Percentiles rank a stretch among this genome's conserved stretches.
phyloP scores from a whole-genome alignment of 2,888 invertebrate genomes.

The Abrostola tripartita region DNA sequence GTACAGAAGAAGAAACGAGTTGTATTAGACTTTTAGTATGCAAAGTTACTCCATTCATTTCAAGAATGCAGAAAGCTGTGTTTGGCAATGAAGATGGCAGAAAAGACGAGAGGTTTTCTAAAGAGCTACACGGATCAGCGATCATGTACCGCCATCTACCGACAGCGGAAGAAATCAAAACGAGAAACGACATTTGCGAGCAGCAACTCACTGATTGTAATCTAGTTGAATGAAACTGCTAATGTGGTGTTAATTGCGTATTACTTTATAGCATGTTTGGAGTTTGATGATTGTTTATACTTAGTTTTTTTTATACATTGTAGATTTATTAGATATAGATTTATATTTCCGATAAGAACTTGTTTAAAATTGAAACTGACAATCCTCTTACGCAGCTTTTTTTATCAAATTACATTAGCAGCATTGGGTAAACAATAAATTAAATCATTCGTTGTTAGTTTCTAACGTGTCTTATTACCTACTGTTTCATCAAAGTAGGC shows the following conservation, averaged over 20 bases:
- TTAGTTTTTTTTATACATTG: conserved; percentile 10
- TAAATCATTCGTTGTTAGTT: too few relatives aligned
- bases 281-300: conserved; percentile 1
- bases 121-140: conserved; percentile 71
- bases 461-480: too few relatives aligned
- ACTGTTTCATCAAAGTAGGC: too few relatives aligned
- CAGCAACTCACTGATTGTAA: conserved; percentile 86
- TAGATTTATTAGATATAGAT: conserved; percentile 14
- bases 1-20: conserved; percentile 89
- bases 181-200: conserved; percentile 90
- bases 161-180: conserved; percentile 87
- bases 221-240: conserved; percentile 70
- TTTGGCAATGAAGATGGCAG: conserved; percentile 78
- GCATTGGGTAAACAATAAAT: too few relatives aligned
- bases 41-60: conserved; percentile 92
- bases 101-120: conserved; percentile 61
- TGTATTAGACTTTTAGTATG: conserved; percentile 93
- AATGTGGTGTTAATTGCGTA: conserved; percentile 4
- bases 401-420: too few relatives aligned
- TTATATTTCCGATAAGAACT: background rate
- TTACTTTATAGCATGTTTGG: conserved; percentile 5
- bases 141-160: conserved; percentile 90
- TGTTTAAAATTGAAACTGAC: too few relatives aligned
- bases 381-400: too few relatives aligned
- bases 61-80: conserved; percentile 92